Evolutionary conservation across 1,140 invertebrate species (phyloP).

Genomic region (Atta colombica): DNA sequence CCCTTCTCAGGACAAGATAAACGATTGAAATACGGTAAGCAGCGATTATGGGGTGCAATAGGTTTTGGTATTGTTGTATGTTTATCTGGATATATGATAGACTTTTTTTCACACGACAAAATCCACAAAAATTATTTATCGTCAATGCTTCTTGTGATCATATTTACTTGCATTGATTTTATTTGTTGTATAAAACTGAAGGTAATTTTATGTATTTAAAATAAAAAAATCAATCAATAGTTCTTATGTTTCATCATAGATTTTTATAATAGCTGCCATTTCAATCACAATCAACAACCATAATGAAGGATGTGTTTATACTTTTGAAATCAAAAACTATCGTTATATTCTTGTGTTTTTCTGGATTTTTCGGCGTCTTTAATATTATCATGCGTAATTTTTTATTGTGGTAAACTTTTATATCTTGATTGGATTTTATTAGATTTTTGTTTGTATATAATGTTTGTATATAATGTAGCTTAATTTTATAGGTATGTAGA

Average conservation of each 20-base stretch:
- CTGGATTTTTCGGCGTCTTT: conserved; percentile 90
- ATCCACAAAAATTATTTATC: conserved; percentile 89
- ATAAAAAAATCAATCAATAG: conserved; percentile 14
- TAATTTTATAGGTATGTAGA: conserved; percentile 88
- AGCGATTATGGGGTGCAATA: conserved; percentile 92
- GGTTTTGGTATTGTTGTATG: conserved; percentile 91
- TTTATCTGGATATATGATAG: conserved; percentile 89
- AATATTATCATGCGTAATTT: conserved; percentile 93
- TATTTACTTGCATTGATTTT: conserved; percentile 89
- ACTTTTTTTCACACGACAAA: conserved; percentile 87
- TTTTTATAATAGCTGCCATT: conserved; percentile 88
- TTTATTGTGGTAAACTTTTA: conserved; percentile 90
- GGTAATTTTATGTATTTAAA: conserved; percentile 82
- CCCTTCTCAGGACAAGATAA: conserved; percentile 86
- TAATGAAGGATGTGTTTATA: conserved; percentile 88
- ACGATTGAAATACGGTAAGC: conserved; percentile 90
- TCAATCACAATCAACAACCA: conserved; percentile 89
- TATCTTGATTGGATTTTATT: neutral
- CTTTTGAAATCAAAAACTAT: conserved; percentile 89
- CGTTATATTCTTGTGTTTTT: conserved; percentile 90
- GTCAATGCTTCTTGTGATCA: conserved; percentile 88
- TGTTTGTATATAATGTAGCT: neutral
- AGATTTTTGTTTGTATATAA: neutral
- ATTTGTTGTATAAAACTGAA: conserved; percentile 88
- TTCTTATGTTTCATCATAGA: conserved; percentile 50